These are phyloP conservation scores for Parauchenoglanis ngamensis DNA, from an alignment of 2,797 vertebrate species.

Conservation along the genomic window DNA sequence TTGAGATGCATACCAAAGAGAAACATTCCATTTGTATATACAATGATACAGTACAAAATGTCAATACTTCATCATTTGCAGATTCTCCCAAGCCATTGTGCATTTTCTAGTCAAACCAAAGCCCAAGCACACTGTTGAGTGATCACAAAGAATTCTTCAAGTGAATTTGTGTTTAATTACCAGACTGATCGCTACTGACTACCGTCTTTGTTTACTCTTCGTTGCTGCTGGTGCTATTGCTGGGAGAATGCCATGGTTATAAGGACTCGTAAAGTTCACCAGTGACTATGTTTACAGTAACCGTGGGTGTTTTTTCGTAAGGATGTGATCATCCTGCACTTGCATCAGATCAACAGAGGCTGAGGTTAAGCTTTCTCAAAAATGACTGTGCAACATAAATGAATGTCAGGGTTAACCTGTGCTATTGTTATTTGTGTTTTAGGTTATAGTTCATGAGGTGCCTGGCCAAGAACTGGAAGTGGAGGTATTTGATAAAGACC, in stretches of 20 bases:
- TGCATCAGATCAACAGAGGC: slow-evolving; percentile 38
- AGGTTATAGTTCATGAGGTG: slow-evolving; percentile 93
- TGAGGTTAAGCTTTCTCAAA: neutral
- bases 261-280: neutral
- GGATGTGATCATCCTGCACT: slow-evolving; percentile 53
- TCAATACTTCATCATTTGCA: neutral
- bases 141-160: neutral
- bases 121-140: neutral
- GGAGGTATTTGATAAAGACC: slow-evolving; percentile 95
- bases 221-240: neutral
- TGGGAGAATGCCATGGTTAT: slow-evolving; percentile 1
- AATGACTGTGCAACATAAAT: neutral
- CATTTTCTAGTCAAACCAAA: neutral
- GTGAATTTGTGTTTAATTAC: neutral
- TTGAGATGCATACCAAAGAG: neutral
- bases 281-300: slow-evolving; percentile 25
- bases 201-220: neutral
- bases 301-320: neutral
- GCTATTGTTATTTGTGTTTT: slow-evolving; percentile 34
- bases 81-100: neutral
- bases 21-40: neutral
- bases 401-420: neutral
- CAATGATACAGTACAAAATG: too few relatives aligned
- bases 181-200: slow-evolving; percentile 5
- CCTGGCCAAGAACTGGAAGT: slow-evolving; percentile 94